These are phyloP conservation scores for Marronus borbonicus DNA, from an alignment of 2,888 invertebrate genomes.

Conservation along the genomic window DNA sequence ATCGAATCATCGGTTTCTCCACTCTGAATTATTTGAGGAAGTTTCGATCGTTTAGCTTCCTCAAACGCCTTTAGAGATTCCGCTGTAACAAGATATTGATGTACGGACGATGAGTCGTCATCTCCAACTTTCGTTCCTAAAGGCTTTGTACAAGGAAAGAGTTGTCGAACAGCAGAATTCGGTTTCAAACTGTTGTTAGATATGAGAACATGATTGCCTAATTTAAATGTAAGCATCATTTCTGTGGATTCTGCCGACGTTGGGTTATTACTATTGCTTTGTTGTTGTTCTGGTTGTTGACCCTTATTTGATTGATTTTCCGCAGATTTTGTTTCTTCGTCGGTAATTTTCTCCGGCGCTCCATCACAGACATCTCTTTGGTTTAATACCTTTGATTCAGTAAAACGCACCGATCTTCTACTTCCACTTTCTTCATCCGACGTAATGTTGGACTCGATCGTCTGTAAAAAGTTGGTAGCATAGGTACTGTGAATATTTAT, in stretches of 20 bases:
- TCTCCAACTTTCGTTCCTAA: slow-evolving; percentile 67
- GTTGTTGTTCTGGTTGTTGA: slow-evolving; percentile 59
- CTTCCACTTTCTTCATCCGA: slow-evolving; percentile 75
- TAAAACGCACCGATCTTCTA: slow-evolving; percentile 79
- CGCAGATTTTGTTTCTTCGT: slow-evolving; percentile 64
- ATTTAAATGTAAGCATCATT: slow-evolving; percentile 74
- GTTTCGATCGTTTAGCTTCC: slow-evolving; percentile 75
- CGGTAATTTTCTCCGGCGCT: slow-evolving; percentile 65
- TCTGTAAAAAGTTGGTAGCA: slow-evolving; percentile 55
- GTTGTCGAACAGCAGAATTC: slow-evolving; percentile 88
- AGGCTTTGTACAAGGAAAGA: slow-evolving; percentile 84
- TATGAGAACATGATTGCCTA: slow-evolving; percentile 73
- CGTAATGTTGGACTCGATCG: slow-evolving; percentile 62
- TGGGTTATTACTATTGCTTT: slow-evolving; percentile 55
- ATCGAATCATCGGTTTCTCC: slow-evolving; percentile 78
- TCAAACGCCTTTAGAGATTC: slow-evolving; percentile 84
- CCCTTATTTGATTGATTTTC: slow-evolving; percentile 54
- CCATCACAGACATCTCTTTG: slow-evolving; percentile 68
- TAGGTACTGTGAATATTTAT: neutral
- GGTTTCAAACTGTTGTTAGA: slow-evolving; percentile 76
- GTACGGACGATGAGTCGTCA: slow-evolving; percentile 60
- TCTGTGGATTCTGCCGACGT: slow-evolving; percentile 69
- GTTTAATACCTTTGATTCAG: slow-evolving; percentile 70
- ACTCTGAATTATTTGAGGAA: slow-evolving; percentile 71
- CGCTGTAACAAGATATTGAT: slow-evolving; percentile 78